Base-by-base conservation (phyloP, 2,113 vertebrate genomes). In the Phainopepla nitens region DNA sequence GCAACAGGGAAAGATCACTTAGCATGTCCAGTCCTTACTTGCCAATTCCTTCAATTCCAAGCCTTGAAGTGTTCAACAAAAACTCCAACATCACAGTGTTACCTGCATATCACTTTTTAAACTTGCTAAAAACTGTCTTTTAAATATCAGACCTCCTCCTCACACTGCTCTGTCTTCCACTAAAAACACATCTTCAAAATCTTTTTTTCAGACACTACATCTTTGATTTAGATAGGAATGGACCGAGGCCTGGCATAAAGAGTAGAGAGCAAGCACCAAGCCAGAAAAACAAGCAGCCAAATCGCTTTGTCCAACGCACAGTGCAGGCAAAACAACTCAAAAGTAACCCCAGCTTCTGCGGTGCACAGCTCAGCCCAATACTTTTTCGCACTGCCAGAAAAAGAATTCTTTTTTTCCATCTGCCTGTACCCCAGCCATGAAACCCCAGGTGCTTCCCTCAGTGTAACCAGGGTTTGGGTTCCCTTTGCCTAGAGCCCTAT, bases 211-310 rank as follows among this genome's bases (percentile, higher is more conserved):
- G 56, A 56, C 56, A 33, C 41, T 33, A 42, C 15, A 71, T 51
- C 80, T 83, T 44, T 87, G 72, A 75, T 91, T 90, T 56, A 78
- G 71, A 64, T 21, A 72, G 35, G 56, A 94, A 82, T 1, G 1
- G 65, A 84, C 56, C 6, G 39, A 87, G 36, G 62, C 47, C 61
- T 78, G 61, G 87, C 82, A 84, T 7, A 83, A 33, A 75, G 60
- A 93, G n/a, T 1, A 84, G 24, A 68, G 35, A 89, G 73, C 77
- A 84, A 91, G 69, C 25, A 82, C 35, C 22, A n/a, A 1, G 33
- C 83, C 89, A 95, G 56, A 75, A 91, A 92, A 88, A 64, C 35
- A 82, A 35, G 72, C 70, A 84, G 91, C 86, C 83, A 94, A 87
- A 92, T 71, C 0, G 0, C 64, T 96, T 65, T 90, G 45, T 80